Conservation (phyloP, 2,113 vertebrate species). For the Pycnonotus jocosus region DNA sequence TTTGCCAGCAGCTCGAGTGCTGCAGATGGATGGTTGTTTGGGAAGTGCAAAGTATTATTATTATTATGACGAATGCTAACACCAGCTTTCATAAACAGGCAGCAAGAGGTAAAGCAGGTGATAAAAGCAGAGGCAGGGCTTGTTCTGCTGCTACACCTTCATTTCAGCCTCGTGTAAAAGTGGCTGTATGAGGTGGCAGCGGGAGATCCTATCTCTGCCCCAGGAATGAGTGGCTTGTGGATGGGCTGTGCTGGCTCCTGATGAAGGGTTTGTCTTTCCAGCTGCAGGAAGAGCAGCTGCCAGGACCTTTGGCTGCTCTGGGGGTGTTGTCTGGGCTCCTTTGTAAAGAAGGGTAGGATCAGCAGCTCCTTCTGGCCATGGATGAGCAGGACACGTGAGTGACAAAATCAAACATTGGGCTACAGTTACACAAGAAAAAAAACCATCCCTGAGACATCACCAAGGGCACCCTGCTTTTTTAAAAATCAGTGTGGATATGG, state of each 20-base stretch:
- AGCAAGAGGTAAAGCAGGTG: neutral
- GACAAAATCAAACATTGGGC: neutral
- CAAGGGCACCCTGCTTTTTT: neutral
- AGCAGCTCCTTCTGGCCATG: neutral
- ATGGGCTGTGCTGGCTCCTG: neutral
- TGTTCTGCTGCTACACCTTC: neutral
- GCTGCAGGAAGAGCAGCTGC: neutral
- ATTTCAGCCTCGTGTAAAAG: neutral
- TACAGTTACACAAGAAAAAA: neutral
- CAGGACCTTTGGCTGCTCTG: neutral
- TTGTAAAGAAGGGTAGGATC: neutral
- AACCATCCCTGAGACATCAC: neutral
- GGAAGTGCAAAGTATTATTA: neutral
- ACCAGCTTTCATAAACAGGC: neutral
- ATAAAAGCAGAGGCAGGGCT: neutral
- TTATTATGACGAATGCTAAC: neutral
- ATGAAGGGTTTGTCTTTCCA: neutral
- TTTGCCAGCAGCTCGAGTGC: neutral
- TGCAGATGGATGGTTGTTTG: neutral
- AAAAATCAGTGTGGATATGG: neutral
- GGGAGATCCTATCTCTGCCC: neutral
- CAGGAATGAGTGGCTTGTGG: neutral
- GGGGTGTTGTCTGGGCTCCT: neutral
- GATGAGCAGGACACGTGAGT: neutral
- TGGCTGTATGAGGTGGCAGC: rapidly evolving